A percentile compares a stretch with the other conserved stretches of the same genome.
phyloP scores from a whole-genome alignment of 2,113 vertebrate genomes.

The Mohoua ochrocephala region DNA sequence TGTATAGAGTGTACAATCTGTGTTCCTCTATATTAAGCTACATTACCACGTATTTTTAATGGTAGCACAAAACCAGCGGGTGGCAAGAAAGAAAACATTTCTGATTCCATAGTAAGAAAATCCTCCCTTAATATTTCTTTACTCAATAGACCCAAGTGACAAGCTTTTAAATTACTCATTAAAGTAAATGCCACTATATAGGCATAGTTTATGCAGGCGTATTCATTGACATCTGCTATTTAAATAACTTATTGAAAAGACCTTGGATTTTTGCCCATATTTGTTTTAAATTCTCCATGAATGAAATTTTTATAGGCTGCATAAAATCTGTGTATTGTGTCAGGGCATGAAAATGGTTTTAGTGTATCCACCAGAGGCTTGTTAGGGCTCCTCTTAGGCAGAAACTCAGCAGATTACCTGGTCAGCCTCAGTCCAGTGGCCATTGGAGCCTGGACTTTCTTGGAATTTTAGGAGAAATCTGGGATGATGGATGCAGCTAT shows the following conservation, averaged over 20 bases:
- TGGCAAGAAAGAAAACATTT: not conserved
- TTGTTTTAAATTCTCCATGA: not conserved
- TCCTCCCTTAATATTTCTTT: not conserved
- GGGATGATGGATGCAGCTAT: not conserved
- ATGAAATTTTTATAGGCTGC: not conserved
- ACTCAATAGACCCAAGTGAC: not conserved
- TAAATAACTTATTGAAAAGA: conserved; percentile 2
- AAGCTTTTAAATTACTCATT: conserved; percentile 1
- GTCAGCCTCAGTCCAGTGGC: not conserved
- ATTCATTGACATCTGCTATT: conserved; percentile 15
- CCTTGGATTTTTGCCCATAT: not conserved
- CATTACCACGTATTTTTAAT: not conserved
- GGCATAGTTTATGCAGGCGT: not conserved
- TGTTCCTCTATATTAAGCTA: not conserved
- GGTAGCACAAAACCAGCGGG: not conserved
- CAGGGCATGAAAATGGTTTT: not conserved
- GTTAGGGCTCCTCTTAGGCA: not conserved
- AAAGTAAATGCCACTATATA: not conserved
- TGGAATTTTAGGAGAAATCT: not conserved
- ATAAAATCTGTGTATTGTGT: not conserved
- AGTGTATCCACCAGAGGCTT: not conserved
- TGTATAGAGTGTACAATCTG: not conserved
- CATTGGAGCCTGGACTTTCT: not conserved
- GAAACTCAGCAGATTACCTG: not conserved
- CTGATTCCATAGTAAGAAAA: not conserved